These are phyloP conservation scores for Ladona fulva DNA, from an alignment of 1,140 invertebrate genomes.

Conservation along the genomic window DNA sequence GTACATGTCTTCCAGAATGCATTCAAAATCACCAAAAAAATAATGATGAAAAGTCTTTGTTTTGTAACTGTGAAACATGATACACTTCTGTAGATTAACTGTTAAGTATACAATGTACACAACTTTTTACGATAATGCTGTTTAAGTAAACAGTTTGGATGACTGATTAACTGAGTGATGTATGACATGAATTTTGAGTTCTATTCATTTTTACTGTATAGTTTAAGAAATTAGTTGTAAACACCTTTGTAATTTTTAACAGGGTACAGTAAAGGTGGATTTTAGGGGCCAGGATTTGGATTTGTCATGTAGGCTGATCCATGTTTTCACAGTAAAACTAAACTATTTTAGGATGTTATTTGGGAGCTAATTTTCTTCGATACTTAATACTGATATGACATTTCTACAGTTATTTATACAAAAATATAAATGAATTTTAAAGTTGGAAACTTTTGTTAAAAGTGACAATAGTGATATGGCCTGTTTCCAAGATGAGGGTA, in stretches of 20 bases:
- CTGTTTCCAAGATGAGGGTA: background rate
- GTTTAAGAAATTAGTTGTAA: background rate
- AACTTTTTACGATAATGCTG: background rate
- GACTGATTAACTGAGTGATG: background rate
- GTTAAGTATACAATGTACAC: background rate
- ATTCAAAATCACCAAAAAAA: background rate
- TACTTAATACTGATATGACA: background rate
- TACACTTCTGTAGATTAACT: background rate
- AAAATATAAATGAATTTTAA: background rate
- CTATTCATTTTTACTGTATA: background rate
- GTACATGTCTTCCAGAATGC: background rate
- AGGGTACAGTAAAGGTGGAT: background rate
- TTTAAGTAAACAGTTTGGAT: background rate
- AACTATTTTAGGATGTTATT: background rate
- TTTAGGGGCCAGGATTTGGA: background rate
- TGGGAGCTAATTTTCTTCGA: background rate
- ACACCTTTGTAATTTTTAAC: background rate
- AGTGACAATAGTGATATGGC: background rate
- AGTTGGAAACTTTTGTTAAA: background rate
- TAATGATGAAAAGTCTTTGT: background rate
- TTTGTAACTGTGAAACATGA: background rate
- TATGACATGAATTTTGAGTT: background rate
- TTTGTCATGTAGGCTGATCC: background rate
- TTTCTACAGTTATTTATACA: background rate
- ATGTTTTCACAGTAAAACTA: background rate